phyloP scores from a whole-genome alignment of 2,113 vertebrate genomes.

The Willisornis vidua region DNA sequence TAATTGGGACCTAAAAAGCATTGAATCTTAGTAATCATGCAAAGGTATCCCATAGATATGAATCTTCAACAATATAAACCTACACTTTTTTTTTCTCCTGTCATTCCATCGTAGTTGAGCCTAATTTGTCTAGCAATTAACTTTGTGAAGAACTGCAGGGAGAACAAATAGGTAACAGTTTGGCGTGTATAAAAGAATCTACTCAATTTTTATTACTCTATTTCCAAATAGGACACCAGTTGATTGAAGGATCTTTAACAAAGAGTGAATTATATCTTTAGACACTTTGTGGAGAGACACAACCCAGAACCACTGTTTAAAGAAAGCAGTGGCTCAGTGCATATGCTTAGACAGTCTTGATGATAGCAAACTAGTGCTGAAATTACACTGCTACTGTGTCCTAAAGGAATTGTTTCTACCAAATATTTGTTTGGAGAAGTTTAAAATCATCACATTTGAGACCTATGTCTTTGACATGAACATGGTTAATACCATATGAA shows the following conservation, averaged over 20 bases:
- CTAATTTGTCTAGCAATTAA: neutral
- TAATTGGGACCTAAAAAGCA: neutral
- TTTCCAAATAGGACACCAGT: neutral
- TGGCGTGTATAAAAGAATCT: neutral
- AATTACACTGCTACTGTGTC: neutral
- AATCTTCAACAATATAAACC: neutral
- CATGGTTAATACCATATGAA: neutral
- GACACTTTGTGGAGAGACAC: neutral
- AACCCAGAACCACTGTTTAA: neutral
- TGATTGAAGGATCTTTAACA: neutral
- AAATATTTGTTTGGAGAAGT: neutral
- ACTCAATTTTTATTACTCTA: neutral
- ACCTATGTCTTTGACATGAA: conserved; percentile 10
- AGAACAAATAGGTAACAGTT: neutral
- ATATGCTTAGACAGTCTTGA: neutral
- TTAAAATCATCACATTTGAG: neutral
- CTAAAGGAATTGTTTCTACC: neutral
- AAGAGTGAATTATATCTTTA: neutral
- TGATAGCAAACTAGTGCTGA: neutral
- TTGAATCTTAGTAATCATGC: neutral
- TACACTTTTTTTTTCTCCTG: neutral
- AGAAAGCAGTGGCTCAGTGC: neutral
- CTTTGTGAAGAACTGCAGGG: neutral
- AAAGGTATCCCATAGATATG: neutral
- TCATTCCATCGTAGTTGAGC: neutral